Base-by-base conservation (phyloP, 2,888 invertebrate species). In the Eilema depressum region DNA sequence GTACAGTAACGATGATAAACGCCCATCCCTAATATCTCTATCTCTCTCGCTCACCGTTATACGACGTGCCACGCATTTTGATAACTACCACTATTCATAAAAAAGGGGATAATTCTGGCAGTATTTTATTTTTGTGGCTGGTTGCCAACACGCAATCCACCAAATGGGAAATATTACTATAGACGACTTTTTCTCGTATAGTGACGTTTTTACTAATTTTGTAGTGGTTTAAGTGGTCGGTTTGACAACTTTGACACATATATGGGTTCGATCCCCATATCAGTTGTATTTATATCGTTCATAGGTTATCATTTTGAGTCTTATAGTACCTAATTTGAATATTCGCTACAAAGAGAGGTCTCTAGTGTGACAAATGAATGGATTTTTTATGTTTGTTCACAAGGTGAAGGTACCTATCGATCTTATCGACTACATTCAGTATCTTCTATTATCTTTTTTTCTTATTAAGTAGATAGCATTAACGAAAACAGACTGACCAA, bases 81-180 rank as follows among this genome's bases (percentile, higher is more conserved):
- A 59, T 59, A 26, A 59, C 23, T 59, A 59, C 59, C 59, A 23
- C 26, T 25, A 17, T 53, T 53, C 53, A 53, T 53, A 53, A 53
- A 53, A n/a, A 53, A n/a, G 53, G 53, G n/a, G 53, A 53, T 53
- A 53, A 47, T 53, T 53, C n/a, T 53, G 53, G n/a, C n/a, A 7
- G 53, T 53, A 53, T 53, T 53, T 53, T 28, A 53, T 64, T 30
- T 47, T 20, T 47, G 37, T 64, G 47, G 47, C 23, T 47, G 37
- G 47, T 53, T 53, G 53, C 53, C 53, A 53, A 53, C 53, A 53
- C 20, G 53, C 53, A n/a, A 53, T 53, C n/a, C 20, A 53, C n/a
- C 20, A 53, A 53, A 53, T 53, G 10, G n/a, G 53, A 53, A 53
- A n/a, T 53, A 20, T 20, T 53, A 8, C 53, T 53, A 53, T 53